Evolutionary conservation across 2,797 vertebrate genomes (phyloP), one percentile per base, ranked within the genome.

Genomic region (Macropodus opercularis): DNA sequence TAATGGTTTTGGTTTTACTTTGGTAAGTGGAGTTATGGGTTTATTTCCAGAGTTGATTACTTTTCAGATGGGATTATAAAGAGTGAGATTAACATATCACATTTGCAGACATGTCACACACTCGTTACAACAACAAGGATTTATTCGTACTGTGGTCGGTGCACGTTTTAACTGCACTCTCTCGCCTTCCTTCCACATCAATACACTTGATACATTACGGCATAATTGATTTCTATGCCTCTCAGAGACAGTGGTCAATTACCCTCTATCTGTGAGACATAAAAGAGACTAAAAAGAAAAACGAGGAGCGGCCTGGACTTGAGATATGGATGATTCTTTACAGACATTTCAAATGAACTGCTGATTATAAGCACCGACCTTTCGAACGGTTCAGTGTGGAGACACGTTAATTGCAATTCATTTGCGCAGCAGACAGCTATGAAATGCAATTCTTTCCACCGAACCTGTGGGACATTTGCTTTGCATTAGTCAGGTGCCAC

Each of bases 291-390:
- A 79, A 68, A 84, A 79, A 69, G 73, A 54, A 69, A 76, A 75
- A 87, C 69, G 57, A 72, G 63, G 58, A 78, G 65, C 72, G 46
- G 76, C 57, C 63, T 71, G 80, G 68, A 80, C 80, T 77, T 57
- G 82, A 77, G 85, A 84, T 81, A 87, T 63, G 68, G 75, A 87
- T 65, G 74, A 48, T 75, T 85, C 80, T 87, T 80, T 68, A 87
- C 83, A 85, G 78, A 85, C 75, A 71, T 82, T 72, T 79, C 67
- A 84, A 90, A 89, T 89, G 84, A 83, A 90, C 70, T 67, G 65
- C 61, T 85, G 86, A 85, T 85, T 80, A 85, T 80, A 79, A 85
- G 72, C 74, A 58, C 48, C 52, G 68, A 89, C 88, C 82, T 90
- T 86, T 91, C 64, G 79, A 77, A 85, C 57, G 18, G 29, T 64